phyloP scores from a whole-genome alignment of 1,140 invertebrate species.

The Euglossa dilemma region DNA sequence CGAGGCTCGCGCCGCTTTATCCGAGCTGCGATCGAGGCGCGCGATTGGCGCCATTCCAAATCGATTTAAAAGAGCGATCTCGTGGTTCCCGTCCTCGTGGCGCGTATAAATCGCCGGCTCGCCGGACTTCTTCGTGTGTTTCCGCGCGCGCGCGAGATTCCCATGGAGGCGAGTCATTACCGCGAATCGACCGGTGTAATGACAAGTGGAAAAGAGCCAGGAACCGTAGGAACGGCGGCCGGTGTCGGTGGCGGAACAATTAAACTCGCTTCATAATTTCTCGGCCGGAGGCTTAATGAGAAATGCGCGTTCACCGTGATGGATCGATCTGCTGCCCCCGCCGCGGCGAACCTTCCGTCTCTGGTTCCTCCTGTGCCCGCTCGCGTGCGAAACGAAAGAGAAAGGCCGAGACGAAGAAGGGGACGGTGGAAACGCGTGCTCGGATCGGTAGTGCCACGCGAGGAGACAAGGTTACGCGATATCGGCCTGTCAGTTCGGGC shows the following conservation, averaged over 20 bases:
- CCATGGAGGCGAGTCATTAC: slow-evolving; percentile 72
- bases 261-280: slow-evolving; percentile 74
- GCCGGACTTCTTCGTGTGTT: background rate
- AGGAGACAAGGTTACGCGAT: slow-evolving; percentile 57
- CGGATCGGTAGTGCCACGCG: slow-evolving; percentile 18
- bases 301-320: slow-evolving; percentile 68
- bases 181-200: slow-evolving; percentile 65
- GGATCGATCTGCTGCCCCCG: slow-evolving; percentile 63
- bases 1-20: slow-evolving; percentile 48
- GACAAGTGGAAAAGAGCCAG: slow-evolving; percentile 69
- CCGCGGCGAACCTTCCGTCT: slow-evolving; percentile 7
- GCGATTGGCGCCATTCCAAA: slow-evolving; percentile 79
- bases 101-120: slow-evolving; percentile 67
- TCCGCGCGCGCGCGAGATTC: slow-evolving; percentile 20
- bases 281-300: slow-evolving; percentile 68
- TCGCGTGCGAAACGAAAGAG: slow-evolving; percentile 61
- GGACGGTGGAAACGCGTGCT: slow-evolving; percentile 23
- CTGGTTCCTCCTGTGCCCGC: background rate
- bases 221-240: slow-evolving; percentile 33
- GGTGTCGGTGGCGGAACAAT: slow-evolving; percentile 67
- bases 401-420: slow-evolving; percentile 50
- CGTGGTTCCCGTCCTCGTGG: slow-evolving; percentile 33
- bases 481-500: slow-evolving; percentile 50
- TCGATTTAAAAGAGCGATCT: slow-evolving; percentile 79
- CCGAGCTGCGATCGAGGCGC: slow-evolving; percentile 48